These are phyloP conservation scores for Limnothrissa miodon DNA, from an alignment of 2,113 vertebrate species.

Conservation along the genomic window DNA sequence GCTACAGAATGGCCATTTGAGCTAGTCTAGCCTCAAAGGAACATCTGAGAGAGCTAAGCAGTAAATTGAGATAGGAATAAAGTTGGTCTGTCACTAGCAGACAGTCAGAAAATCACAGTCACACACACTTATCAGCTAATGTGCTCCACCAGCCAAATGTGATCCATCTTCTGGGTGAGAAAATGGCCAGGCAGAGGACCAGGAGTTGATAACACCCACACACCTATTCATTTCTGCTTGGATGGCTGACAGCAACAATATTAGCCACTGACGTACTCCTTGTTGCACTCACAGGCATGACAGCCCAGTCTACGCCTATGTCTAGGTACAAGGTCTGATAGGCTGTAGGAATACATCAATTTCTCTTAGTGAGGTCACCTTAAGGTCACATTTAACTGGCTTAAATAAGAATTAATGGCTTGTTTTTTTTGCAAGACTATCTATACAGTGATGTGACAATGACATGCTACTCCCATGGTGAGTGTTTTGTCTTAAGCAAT, in stretches of 20 bases:
- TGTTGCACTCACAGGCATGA: neutral
- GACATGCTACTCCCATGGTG: neutral
- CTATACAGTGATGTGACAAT: neutral
- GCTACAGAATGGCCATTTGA: neutral
- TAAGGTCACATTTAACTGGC: neutral
- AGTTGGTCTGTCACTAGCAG: neutral
- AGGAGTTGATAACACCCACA: conserved; percentile 9
- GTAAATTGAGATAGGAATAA: neutral
- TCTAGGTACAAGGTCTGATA: neutral
- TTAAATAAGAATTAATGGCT: neutral
- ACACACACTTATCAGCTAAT: conserved; percentile 20
- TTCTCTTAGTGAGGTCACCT: neutral
- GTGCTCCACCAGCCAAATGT: neutral
- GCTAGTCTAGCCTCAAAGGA: neutral
- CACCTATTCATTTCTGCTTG: neutral
- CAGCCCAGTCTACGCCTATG: neutral
- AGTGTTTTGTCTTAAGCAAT: neutral
- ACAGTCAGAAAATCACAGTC: neutral
- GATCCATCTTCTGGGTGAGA: neutral
- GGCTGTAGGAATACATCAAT: neutral
- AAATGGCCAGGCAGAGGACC: neutral
- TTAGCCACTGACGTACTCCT: neutral
- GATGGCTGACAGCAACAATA: neutral
- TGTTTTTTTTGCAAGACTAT: neutral
- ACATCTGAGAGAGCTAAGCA: neutral